These are phyloP conservation scores for Thaumetopoea pityocampa DNA, from an alignment of 1,140 invertebrate species.

Conservation along the genomic window DNA sequence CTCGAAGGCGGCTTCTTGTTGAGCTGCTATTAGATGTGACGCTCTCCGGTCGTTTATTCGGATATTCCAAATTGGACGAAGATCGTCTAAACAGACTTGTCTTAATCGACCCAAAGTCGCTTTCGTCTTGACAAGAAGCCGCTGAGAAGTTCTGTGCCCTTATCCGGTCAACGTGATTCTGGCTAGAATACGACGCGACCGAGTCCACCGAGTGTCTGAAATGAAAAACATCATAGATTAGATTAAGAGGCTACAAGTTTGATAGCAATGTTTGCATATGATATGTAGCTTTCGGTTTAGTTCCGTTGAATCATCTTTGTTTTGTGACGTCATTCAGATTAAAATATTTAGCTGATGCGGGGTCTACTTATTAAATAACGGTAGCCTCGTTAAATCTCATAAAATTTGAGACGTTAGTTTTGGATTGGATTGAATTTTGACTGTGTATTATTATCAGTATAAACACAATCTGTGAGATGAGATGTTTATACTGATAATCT, in stretches of 20 bases:
- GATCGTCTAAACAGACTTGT: constrained; percentile 68
- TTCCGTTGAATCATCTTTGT: constrained; percentile 30
- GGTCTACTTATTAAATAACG: too few species aligned
- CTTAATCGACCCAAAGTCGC: constrained; percentile 67
- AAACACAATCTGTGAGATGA: too few species aligned
- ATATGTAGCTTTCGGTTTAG: constrained; percentile 28
- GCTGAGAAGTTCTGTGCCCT: constrained; percentile 71
- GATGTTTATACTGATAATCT: too few species aligned
- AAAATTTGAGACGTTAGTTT: too few species aligned
- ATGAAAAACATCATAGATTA: constrained; percentile 49
- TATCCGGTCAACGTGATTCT: constrained; percentile 76
- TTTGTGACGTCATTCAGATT: constrained; percentile 22
- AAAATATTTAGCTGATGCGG: too few species aligned
- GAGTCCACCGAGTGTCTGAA: constrained; percentile 76
- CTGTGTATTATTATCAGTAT: too few species aligned
- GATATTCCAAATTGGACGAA: constrained; percentile 66
- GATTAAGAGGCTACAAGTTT: constrained; percentile 37
- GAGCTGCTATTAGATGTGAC: constrained; percentile 67
- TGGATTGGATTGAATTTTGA: too few species aligned
- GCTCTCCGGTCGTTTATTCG: constrained; percentile 63
- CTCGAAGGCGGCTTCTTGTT: constrained; percentile 72
- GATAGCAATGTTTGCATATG: constrained; percentile 52
- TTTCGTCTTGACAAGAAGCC: constrained; percentile 71
- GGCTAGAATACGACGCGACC: constrained; percentile 76
- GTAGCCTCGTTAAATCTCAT: too few species aligned